Evolutionary conservation across 2,113 vertebrate genomes (phyloP).

Genomic region (Balaeniceps rex): DNA sequence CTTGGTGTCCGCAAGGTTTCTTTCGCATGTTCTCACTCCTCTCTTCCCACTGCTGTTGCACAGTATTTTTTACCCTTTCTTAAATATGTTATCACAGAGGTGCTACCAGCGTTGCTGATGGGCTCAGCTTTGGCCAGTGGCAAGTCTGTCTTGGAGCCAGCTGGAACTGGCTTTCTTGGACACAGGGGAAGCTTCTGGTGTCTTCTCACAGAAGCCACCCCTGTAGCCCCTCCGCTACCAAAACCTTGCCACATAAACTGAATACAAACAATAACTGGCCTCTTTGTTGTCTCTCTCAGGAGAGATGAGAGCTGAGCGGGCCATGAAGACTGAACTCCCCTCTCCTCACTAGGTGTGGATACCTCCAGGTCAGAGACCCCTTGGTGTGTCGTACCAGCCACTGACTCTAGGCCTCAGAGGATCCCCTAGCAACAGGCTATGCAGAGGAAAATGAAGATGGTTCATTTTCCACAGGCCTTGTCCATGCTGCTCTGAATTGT

Average conservation of each 20-base stretch:
- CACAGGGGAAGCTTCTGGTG: neutral
- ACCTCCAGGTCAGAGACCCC: neutral
- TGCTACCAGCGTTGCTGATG: accelerated
- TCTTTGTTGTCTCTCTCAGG: neutral
- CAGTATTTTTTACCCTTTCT: neutral
- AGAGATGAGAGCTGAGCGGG: neutral
- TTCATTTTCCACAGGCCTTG: neutral
- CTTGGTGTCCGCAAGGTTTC: neutral
- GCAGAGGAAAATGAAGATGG: neutral
- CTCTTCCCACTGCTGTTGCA: neutral
- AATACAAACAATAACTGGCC: neutral
- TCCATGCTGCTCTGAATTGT: neutral
- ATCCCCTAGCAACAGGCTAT: neutral
- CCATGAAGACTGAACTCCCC: neutral
- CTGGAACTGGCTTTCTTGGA: neutral
- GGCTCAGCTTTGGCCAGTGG: neutral
- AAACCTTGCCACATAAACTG: neutral
- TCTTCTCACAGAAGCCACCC: neutral
- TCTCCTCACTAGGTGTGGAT: neutral
- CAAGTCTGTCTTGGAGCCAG: accelerated
- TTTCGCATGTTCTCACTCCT: neutral
- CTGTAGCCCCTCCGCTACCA: neutral
- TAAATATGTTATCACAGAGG: neutral
- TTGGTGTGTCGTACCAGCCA: neutral
- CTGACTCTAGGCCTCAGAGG: neutral